These are phyloP conservation scores for Meloidogyne hapla DNA, from an alignment of 1,140 invertebrate species.

Conservation along the genomic window DNA sequence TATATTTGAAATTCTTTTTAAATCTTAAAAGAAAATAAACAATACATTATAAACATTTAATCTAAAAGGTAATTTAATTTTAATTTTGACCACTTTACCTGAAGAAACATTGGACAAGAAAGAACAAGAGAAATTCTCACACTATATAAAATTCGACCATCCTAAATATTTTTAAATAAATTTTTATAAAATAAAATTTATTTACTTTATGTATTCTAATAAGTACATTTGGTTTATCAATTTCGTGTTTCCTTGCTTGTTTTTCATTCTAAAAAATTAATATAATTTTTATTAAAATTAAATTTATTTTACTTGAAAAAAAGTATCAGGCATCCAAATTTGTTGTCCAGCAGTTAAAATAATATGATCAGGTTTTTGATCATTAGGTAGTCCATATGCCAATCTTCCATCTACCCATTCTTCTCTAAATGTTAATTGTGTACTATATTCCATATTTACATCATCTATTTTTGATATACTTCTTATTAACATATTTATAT, in stretches of 20 bases:
- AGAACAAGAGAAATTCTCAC: conserved; percentile 77
- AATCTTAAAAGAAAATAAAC: too few relatives aligned
- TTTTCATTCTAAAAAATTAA: conserved; percentile 97
- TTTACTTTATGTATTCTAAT: conserved; percentile 82
- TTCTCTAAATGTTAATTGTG: conserved; percentile 87
- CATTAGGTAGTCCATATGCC: conserved; percentile 71
- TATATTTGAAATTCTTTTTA: too few relatives aligned
- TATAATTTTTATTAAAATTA: conserved; percentile 73
- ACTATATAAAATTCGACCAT: conserved; percentile 90
- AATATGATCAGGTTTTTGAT: conserved; percentile 58
- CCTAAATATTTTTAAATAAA: conserved; percentile 48
- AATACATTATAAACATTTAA: too few relatives aligned
- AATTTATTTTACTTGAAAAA: conserved; percentile 50
- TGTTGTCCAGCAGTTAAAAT: conserved; percentile 62
- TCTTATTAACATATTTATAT: conserved; percentile 86
- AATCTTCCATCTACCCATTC: conserved; percentile 90
- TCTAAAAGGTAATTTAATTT: too few relatives aligned
- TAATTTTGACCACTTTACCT: too few relatives aligned
- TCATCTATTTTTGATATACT: conserved; percentile 97
- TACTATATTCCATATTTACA: conserved; percentile 80
- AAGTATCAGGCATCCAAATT: conserved; percentile 64
- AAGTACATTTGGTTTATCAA: conserved; percentile 73
- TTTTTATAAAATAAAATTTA: conserved; percentile 12
- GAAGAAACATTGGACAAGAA: conserved; percentile 80
- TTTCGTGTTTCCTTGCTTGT: conserved; percentile 92